A percentile compares a stretch with the other conserved stretches of the same genome.
These are phyloP conservation scores for Gnathonemus echidnorhynchus DNA, from an alignment of 2,113 vertebrate genomes.

Conservation along the genomic window DNA sequence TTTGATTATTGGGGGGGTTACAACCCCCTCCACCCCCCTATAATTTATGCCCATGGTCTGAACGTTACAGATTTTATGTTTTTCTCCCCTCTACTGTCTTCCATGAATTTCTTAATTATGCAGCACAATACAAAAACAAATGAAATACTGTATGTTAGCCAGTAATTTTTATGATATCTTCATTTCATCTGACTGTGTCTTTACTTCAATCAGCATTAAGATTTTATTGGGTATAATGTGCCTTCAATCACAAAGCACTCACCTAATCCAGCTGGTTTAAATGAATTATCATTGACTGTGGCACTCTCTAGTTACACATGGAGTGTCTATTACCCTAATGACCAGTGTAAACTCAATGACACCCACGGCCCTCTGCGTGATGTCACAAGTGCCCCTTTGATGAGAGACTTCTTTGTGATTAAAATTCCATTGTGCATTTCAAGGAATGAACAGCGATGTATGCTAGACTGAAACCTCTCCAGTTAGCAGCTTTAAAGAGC, in stretches of 20 bases:
- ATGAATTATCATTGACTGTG: slow-evolving; percentile 29
- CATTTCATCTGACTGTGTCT: neutral
- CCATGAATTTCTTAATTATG: neutral
- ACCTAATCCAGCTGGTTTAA: slow-evolving; percentile 14
- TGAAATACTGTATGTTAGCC: neutral
- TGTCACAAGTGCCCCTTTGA: slow-evolving; percentile 14
- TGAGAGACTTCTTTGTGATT: slow-evolving; percentile 19
- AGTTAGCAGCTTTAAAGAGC: neutral
- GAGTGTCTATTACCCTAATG: slow-evolving; percentile 31
- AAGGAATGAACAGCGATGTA: slow-evolving; percentile 15
- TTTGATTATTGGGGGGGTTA: too few relatives aligned
- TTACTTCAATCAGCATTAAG: neutral
- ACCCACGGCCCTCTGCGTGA: slow-evolving; percentile 20
- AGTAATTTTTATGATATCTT: neutral
- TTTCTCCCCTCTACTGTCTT: neutral
- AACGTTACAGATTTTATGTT: neutral
- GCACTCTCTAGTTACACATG: slow-evolving; percentile 44
- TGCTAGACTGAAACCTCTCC: neutral
- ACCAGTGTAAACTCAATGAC: slow-evolving; percentile 38
- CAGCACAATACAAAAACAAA: neutral
- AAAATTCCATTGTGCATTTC: slow-evolving; percentile 23
- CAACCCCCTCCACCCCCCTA: too few relatives aligned
- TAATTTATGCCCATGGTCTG: neutral
- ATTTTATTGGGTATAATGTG: neutral
- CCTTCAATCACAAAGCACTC: slow-evolving; percentile 27